A percentile compares a stretch with the other conserved stretches of the same genome.
These are phyloP conservation scores for Toxonevra muliebris DNA, from an alignment of 2,888 invertebrate species.

Conservation along the genomic window DNA sequence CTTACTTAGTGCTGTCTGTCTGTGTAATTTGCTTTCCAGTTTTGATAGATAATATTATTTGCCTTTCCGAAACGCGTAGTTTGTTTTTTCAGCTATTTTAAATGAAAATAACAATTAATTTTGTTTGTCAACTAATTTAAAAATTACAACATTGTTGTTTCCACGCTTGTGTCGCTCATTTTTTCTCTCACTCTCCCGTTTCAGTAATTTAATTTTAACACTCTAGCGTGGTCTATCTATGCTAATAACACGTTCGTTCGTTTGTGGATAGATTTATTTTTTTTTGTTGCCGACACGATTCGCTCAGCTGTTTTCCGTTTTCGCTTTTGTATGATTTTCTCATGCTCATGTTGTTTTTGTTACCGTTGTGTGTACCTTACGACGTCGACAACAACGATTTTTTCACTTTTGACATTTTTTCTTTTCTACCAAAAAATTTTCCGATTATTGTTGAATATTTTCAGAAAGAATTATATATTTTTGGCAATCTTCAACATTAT, in stretches of 20 bases:
- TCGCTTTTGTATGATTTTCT: conserved; percentile 1
- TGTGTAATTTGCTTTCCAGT: neutral
- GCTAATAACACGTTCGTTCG: neutral
- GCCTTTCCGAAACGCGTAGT: conserved; percentile 3
- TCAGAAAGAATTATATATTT: neutral
- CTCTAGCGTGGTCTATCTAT: conserved; percentile 13
- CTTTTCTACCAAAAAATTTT: conserved; percentile 47
- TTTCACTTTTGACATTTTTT: conserved; percentile 58
- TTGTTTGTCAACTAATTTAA: conserved; percentile 34
- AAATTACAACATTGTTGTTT: conserved; percentile 44
- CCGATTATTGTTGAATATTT: conserved; percentile 47
- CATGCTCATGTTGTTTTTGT: conserved; percentile 51
- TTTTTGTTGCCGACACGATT: conserved; percentile 25
- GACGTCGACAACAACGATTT: conserved; percentile 22
- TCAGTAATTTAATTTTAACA: neutral
- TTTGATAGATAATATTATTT: neutral
- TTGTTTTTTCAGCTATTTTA: no score
- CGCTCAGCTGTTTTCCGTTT: conserved; percentile 22
- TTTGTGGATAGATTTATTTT: neutral
- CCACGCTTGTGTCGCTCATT: conserved; percentile 45
- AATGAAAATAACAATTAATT: no score
- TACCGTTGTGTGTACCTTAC: conserved; percentile 45
- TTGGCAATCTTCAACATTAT: conserved; percentile 1
- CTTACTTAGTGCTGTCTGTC: no score
- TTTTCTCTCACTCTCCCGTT: neutral